phyloP scores from a whole-genome alignment of 2,888 invertebrate genomes.

The Diogma glabrata region DNA sequence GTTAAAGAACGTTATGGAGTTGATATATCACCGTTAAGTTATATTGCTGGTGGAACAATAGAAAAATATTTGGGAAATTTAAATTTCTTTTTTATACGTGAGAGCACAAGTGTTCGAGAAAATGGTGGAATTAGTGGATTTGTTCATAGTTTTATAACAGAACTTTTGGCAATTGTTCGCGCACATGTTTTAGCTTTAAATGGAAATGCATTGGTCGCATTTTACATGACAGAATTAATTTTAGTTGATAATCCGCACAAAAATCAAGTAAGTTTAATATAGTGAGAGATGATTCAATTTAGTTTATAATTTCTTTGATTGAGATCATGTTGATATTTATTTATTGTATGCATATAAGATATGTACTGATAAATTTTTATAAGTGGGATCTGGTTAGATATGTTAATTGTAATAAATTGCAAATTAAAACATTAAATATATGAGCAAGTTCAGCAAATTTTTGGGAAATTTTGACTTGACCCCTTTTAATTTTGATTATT shows the following conservation, averaged over 20 bases:
- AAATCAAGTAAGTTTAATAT: constrained; percentile 83
- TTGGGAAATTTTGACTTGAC: too few relatives aligned
- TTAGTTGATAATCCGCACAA: constrained; percentile 88
- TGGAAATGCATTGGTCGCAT: constrained; percentile 91
- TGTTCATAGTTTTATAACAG: constrained; percentile 85
- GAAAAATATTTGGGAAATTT: constrained; percentile 79
- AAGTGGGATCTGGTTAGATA: too few relatives aligned
- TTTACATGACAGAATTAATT: constrained; percentile 84
- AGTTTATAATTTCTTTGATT: background rate
- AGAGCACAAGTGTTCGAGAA: constrained; percentile 85
- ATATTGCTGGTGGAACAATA: constrained; percentile 64
- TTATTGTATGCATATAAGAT: background rate
- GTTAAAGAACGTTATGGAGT: constrained; percentile 44
- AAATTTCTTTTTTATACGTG: constrained; percentile 90
- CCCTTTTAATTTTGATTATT: too few relatives aligned
- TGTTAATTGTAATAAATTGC: too few relatives aligned
- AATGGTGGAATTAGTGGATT: constrained; percentile 88
- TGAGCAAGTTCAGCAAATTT: too few relatives aligned
- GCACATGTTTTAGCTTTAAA: constrained; percentile 89
- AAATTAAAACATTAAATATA: too few relatives aligned
- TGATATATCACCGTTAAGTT: constrained; percentile 70
- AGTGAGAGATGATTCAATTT: constrained; percentile 2
- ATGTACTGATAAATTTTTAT: background rate
- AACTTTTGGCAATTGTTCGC: constrained; percentile 81
- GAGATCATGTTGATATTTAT: background rate